A percentile compares a stretch with the other conserved stretches of the same genome.
phyloP scores from a whole-genome alignment of 64 coral and sea anemone species.

The Porites australiensis region DNA sequence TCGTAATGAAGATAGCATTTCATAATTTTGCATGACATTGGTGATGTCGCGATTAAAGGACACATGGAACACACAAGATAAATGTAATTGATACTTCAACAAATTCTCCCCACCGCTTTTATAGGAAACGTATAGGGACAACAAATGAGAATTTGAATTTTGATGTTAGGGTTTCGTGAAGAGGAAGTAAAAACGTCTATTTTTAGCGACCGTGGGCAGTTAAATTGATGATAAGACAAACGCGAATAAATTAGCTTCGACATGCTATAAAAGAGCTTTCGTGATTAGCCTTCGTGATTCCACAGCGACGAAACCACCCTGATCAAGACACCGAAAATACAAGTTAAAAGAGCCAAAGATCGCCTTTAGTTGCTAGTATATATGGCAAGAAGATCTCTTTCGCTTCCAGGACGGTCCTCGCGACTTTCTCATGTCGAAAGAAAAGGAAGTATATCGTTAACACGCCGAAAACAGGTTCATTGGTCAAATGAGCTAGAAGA shows the following conservation, averaged over 20 bases:
- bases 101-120: too few species aligned
- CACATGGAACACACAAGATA: too few species aligned
- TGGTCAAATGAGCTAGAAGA: conserved; percentile 41
- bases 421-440: conserved; percentile 3
- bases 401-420: conserved; percentile 22
- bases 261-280: not conserved
- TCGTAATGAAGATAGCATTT: too few species aligned
- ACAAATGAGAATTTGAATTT: too few species aligned
- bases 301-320: not conserved
- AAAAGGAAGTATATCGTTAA: conserved; percentile 5
- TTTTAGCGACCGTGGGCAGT: conserved; percentile 2
- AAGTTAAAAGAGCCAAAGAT: not conserved
- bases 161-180: not conserved
- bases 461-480: conserved; percentile 24
- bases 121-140: too few species aligned
- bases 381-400: conserved; percentile 38
- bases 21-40: too few species aligned
- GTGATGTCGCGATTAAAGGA: too few species aligned
- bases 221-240: conserved; percentile 11
- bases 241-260: not conserved
- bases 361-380: not conserved
- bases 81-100: too few species aligned
- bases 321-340: not conserved
- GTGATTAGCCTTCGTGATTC: not conserved
- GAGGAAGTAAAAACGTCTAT: not conserved